Conservation (phyloP, 2,797 vertebrate species). For the Platalea minor region DNA sequence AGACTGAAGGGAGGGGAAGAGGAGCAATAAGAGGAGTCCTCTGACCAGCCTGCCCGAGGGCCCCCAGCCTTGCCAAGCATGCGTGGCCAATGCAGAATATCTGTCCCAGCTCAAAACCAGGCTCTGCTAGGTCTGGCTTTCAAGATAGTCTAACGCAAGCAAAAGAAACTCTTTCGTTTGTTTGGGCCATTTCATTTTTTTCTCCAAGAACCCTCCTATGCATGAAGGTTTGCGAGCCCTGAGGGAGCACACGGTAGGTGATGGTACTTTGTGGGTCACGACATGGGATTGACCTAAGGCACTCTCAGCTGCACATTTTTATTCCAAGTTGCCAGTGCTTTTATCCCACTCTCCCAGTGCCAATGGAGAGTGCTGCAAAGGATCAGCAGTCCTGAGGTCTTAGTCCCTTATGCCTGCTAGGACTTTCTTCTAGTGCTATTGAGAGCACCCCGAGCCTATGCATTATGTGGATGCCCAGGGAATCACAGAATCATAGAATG, state of each 20-base stretch:
- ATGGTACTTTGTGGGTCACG: background rate
- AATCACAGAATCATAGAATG: too few relatives aligned
- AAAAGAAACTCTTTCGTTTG: background rate
- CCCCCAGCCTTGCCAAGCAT: background rate
- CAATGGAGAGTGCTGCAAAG: background rate
- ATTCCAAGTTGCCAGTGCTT: background rate
- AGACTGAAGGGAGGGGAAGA: background rate
- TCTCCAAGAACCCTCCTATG: background rate
- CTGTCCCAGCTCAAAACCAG: background rate
- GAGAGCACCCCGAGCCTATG: background rate
- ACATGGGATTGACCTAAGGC: background rate
- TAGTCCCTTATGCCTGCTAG: background rate
- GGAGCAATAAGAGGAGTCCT: background rate
- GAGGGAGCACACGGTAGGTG: background rate
- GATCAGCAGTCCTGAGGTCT: background rate
- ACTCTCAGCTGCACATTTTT: background rate
- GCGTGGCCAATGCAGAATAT: background rate
- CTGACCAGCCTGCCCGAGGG: background rate
- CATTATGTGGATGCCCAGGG: background rate
- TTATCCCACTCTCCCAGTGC: background rate
- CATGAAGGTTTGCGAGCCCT: background rate
- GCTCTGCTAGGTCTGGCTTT: background rate
- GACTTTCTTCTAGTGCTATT: background rate
- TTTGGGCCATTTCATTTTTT: background rate
- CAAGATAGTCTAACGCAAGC: rapidly evolving